Evolutionary conservation across 2,797 vertebrate species (phyloP).

Genomic region (Cuniculus paca): DNA sequence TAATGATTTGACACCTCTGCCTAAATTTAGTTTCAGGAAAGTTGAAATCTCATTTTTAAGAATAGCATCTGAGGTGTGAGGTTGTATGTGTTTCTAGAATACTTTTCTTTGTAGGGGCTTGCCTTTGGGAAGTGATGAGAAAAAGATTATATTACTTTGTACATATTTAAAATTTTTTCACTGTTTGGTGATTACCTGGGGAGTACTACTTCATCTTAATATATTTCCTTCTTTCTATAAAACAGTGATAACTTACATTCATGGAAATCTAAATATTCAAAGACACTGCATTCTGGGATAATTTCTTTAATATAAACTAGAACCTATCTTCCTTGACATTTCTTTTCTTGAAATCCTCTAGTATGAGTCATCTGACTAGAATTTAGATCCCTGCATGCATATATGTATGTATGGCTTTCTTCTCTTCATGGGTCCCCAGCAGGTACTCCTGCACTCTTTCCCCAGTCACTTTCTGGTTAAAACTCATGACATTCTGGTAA

Average conservation of each 20-base stretch:
- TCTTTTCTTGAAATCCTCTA: conserved; percentile 24
- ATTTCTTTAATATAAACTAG: conserved; percentile 49
- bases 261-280: conserved; percentile 58
- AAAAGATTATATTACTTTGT: conserved; percentile 39
- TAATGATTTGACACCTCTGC: conserved; percentile 79
- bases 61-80: conserved; percentile 77
- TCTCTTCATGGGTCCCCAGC: not conserved
- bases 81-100: conserved; percentile 31
- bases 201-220: conserved; percentile 39
- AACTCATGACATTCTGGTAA: conserved; percentile 47
- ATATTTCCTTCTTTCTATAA: conserved; percentile 53
- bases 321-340: conserved; percentile 24
- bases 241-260: conserved; percentile 38
- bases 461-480: not conserved
- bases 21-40: conserved; percentile 81
- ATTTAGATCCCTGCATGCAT: not conserved
- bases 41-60: conserved; percentile 85
- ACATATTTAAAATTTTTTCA: conserved; percentile 26
- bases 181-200: not conserved
- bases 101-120: not conserved
- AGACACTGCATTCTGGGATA: not conserved
- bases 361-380: conserved; percentile 44
- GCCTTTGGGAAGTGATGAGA: conserved; percentile 39
- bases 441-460: not conserved
- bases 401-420: not conserved